These are phyloP conservation scores for Drosophila aff. DNA, from an alignment of 1,140 invertebrate genomes.

Conservation along the genomic window DNA sequence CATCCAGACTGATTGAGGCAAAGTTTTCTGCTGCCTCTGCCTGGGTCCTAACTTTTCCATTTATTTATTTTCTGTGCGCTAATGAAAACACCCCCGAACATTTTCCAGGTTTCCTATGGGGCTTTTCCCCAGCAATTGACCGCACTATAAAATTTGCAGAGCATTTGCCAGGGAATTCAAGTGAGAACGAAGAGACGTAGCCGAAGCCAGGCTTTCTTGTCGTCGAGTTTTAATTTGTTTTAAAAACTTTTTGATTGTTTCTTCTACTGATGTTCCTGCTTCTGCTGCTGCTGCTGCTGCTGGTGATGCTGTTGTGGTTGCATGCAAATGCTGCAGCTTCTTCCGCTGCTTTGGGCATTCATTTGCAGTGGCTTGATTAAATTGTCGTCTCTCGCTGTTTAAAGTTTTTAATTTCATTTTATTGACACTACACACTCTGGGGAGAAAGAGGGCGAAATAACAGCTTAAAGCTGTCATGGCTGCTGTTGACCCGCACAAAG, in stretches of 20 bases:
- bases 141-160: conserved; percentile 67
- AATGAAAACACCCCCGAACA: conserved; percentile 14
- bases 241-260: conserved; percentile 83
- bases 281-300: conserved; percentile 3
- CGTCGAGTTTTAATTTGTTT: conserved; percentile 82
- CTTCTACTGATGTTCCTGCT: conserved; percentile 1
- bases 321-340: conserved; percentile 62
- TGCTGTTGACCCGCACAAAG: conserved; percentile 53
- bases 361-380: conserved; percentile 79
- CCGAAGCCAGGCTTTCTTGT: conserved; percentile 32
- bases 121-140: conserved; percentile 44
- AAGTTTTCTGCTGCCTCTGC: not conserved
- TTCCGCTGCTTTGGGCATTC: conserved; percentile 61
- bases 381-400: conserved; percentile 62
- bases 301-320: conserved; percentile 31
- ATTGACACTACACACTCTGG: conserved; percentile 58
- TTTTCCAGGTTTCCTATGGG: conserved; percentile 4
- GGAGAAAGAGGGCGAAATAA: not conserved
- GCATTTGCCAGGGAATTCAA: conserved; percentile 37
- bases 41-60: conserved; percentile 2
- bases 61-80: conserved; percentile 12
- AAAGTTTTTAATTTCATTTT: conserved; percentile 81
- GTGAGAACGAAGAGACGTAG: conserved; percentile 1
- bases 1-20: not conserved
- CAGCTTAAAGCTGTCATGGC: conserved; percentile 35